Conservation (phyloP, 2,888 invertebrate species). For the Chrysolina haemoptera region DNA sequence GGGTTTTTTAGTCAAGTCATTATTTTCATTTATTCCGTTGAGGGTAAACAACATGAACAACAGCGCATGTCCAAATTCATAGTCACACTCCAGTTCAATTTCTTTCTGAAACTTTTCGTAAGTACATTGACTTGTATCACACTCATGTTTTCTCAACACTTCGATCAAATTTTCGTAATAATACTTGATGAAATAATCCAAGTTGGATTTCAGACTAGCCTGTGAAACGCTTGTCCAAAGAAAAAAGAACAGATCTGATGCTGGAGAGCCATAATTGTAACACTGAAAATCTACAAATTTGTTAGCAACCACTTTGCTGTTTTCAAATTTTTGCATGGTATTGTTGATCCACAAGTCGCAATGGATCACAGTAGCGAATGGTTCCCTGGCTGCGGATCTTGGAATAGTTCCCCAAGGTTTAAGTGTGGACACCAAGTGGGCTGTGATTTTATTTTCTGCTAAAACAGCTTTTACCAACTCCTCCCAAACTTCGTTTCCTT, state of each 20-base stretch:
- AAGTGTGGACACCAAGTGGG: slow-evolving; percentile 2
- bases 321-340: slow-evolving; percentile 70
- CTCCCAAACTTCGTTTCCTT: not conserved
- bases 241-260: slow-evolving; percentile 57
- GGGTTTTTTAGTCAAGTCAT: not conserved
- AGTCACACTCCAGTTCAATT: slow-evolving; percentile 18
- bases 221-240: slow-evolving; percentile 54
- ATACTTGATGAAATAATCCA: slow-evolving; percentile 45
- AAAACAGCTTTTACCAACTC: not conserved
- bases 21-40: not conserved
- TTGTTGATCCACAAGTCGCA: slow-evolving; percentile 76
- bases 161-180: slow-evolving; percentile 39
- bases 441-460: slow-evolving; percentile 29
- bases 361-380: slow-evolving; percentile 72
- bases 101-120: slow-evolving; percentile 26
- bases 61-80: slow-evolving; percentile 18
- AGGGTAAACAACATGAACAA: slow-evolving; percentile 13
- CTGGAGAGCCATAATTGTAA: slow-evolving; percentile 52
- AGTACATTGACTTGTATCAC: slow-evolving; percentile 15
- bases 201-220: slow-evolving; percentile 27
- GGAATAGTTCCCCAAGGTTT: slow-evolving; percentile 21
- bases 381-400: slow-evolving; percentile 57
- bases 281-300: slow-evolving; percentile 60
- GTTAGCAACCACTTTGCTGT: slow-evolving; percentile 44
- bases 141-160: slow-evolving; percentile 5